Conservation (phyloP, 2,888 invertebrate genomes). For the Drosophila percnosoma region DNA sequence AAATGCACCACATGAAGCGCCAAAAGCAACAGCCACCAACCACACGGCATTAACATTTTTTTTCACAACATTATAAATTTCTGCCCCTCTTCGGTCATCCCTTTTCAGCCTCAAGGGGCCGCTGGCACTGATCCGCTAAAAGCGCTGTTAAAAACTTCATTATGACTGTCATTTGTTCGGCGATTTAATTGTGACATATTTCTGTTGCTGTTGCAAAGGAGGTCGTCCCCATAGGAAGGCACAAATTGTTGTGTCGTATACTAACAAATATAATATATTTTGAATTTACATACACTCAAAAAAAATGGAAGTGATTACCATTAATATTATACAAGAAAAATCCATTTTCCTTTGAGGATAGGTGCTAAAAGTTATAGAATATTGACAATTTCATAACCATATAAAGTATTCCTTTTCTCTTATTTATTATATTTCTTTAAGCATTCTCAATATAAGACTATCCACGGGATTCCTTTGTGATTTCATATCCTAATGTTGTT, state of each 20-base stretch:
- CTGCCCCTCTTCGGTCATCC: background rate
- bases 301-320: background rate
- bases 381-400: background rate
- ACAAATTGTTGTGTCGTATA: constrained; percentile 5
- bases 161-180: constrained; percentile 63
- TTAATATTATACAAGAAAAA: background rate
- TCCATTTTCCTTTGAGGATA: background rate
- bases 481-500: constrained; percentile 9
- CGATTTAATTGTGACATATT: constrained; percentile 75
- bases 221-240: constrained; percentile 17
- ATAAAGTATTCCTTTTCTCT: background rate
- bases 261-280: background rate
- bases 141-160: constrained; percentile 77
- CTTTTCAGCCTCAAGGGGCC: constrained; percentile 7
- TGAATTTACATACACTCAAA: background rate
- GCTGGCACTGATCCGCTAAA: constrained; percentile 75
- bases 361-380: background rate
- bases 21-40: constrained; percentile 23
- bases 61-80: constrained; percentile 21
- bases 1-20: constrained; percentile 63
- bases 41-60: constrained; percentile 45
- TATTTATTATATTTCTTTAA: background rate
- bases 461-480: background rate
- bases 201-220: constrained; percentile 29
- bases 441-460: background rate